Evolutionary conservation across 2,797 vertebrate genomes (phyloP).

Genomic region (Sarcoramphus papa): DNA sequence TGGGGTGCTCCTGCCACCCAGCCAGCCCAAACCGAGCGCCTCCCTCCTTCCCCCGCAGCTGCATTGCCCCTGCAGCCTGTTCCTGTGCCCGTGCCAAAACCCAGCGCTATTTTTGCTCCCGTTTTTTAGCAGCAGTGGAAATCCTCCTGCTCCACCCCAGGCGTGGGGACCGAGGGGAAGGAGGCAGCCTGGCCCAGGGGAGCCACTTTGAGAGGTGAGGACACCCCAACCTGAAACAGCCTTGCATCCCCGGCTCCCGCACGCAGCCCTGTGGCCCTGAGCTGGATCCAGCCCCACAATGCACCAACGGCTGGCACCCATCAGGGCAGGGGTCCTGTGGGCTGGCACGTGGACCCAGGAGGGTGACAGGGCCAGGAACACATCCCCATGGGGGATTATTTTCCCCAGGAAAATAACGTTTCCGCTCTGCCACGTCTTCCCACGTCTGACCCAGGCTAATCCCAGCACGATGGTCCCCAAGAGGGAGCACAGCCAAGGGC

Average conservation of each 20-base stretch:
- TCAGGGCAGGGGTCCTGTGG: neutral
- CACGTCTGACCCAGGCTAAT: neutral
- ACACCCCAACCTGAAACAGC: neutral
- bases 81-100: conserved; percentile 47
- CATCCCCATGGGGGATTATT: neutral
- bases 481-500: neutral
- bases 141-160: conserved; percentile 38
- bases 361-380: neutral
- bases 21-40: neutral
- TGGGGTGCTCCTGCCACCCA: neutral
- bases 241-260: neutral
- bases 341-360: neutral
- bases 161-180: neutral
- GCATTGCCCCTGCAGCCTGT: conserved; percentile 51
- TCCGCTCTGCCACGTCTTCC: neutral
- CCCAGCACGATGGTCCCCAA: neutral
- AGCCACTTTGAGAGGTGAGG: neutral
- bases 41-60: conserved; percentile 19
- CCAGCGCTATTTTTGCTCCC: conserved; percentile 41
- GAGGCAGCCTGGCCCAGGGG: neutral
- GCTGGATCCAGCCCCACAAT: neutral
- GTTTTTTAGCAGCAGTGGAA: conserved; percentile 39
- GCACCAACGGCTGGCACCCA: neutral
- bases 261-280: neutral
- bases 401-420: neutral